Evolutionary conservation across 2,888 invertebrate genomes (phyloP), one percentile per base, ranked within the genome.

Genomic region (Dicyrtoma fusca): DNA sequence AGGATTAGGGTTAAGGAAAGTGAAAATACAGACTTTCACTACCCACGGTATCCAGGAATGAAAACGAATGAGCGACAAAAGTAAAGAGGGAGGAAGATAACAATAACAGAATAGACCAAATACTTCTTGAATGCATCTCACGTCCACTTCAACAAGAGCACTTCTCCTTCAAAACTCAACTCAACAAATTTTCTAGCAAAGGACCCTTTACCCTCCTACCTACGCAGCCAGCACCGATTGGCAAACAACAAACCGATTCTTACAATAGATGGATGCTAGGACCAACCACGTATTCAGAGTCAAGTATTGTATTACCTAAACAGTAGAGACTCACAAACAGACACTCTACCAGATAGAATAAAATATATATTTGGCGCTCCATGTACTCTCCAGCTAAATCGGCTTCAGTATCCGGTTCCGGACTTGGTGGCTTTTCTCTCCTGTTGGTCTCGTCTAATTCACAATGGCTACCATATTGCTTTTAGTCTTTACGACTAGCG

Each of bases 71-170:
- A 19, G 47, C 19, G 51, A 42, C 44, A 64, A 26, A 49, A 45
- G 51, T 49, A 57, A 23, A 45, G 45, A 21, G 13, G 19, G 13
- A 13, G 19, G 55, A 19, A 55, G 55, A 55, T 55, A 55, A 55
- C 55, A 64, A 64, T 66, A 66, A 53, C 44, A 66, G 66, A 66
- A 59, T 4, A 55, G 55, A 66, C 66, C 42, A 59, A 59, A 59
- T 26, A 26, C 19, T 59, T 55, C 42, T 19, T 14, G 21, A 23
- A 55, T 55, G 51, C 66, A 66, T 14, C 66, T 66, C 66, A 66
- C 55, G 66, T 66, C 55, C 44, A 66, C 66, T 66, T 55, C 34
- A 59, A 66, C 55, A 53, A 44, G 66, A 66, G 51, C 14, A n/a
- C 42, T 26, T 17, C 25, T 42, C 25, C 51, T 26, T 17, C 42